Evolutionary conservation across 2,113 vertebrate species (phyloP).

Genomic region (Hassar affinis): DNA sequence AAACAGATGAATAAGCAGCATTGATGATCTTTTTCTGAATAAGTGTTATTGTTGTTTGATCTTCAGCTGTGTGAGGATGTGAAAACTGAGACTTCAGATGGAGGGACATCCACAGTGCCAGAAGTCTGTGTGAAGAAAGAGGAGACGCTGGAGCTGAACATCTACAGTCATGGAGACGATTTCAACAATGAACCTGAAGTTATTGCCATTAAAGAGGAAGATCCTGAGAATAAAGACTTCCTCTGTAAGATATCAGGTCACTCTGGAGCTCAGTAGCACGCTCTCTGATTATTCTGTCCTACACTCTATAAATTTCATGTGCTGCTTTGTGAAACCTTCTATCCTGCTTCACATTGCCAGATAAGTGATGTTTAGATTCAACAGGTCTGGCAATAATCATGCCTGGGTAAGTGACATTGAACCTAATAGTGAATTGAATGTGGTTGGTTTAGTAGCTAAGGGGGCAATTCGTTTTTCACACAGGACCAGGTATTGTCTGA

Average conservation of each 20-base stretch:
- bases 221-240: background rate
- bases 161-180: background rate
- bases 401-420: no score
- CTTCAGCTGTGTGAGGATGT: background rate
- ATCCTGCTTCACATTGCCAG: no score
- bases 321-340: no score
- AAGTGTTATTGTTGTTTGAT: background rate
- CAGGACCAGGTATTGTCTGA: no score
- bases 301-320: no score
- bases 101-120: background rate
- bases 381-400: no score
- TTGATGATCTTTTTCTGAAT: background rate
- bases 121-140: background rate
- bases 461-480: no score
- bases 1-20: background rate
- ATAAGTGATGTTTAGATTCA: no score
- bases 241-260: background rate
- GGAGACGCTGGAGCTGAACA: background rate
- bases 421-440: no score
- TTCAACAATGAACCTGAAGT: background rate
- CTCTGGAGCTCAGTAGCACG: background rate
- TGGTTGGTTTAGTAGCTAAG: no score
- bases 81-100: background rate
- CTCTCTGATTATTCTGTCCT: background rate
- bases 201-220: slow-evolving; percentile 4